phyloP scores from a whole-genome alignment of 2,888 invertebrate genomes.

The Amphipyra berbera region DNA sequence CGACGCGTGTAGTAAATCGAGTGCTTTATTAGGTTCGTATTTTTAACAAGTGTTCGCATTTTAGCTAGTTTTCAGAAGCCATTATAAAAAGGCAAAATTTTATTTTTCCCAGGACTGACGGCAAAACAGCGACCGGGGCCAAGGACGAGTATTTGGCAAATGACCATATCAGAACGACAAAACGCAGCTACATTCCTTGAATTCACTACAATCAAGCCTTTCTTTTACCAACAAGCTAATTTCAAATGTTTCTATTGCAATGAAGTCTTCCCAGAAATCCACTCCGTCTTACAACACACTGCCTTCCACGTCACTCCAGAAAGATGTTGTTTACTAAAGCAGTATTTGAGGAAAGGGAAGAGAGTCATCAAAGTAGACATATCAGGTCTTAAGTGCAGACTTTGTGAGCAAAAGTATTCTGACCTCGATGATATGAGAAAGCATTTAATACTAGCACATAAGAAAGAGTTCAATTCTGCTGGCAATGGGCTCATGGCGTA shows the following conservation, averaged over 20 bases:
- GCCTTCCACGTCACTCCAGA: constrained; percentile 74
- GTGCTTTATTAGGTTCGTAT: constrained; percentile 16
- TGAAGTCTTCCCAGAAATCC: constrained; percentile 81
- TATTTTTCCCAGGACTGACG: constrained; percentile 61
- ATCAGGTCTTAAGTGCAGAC: constrained; percentile 78
- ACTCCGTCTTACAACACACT: constrained; percentile 77
- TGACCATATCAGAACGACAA: constrained; percentile 83
- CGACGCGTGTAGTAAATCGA: background rate
- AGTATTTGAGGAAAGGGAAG: constrained; percentile 82
- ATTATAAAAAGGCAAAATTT: constrained; percentile 56
- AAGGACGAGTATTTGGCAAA: constrained; percentile 84
- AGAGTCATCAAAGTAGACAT: constrained; percentile 85
- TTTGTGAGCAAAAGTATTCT: constrained; percentile 80
- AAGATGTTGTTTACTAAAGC: constrained; percentile 74
- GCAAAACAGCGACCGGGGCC: constrained; percentile 69
- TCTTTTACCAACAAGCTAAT: constrained; percentile 84
- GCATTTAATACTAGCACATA: constrained; percentile 75
- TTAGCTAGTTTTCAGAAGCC: constrained; percentile 20
- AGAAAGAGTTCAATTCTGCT: constrained; percentile 82
- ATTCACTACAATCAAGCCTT: constrained; percentile 80
- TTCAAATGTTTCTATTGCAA: constrained; percentile 86
- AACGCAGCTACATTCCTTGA: constrained; percentile 85
- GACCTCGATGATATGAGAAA: constrained; percentile 80
- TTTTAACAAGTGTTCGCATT: background rate
- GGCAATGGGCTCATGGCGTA: constrained; percentile 85